A percentile compares a stretch with the other conserved stretches of the same genome.
Evolutionary conservation across 2,113 vertebrate genomes (phyloP).

Genomic region (Pelecanus crispus): DNA sequence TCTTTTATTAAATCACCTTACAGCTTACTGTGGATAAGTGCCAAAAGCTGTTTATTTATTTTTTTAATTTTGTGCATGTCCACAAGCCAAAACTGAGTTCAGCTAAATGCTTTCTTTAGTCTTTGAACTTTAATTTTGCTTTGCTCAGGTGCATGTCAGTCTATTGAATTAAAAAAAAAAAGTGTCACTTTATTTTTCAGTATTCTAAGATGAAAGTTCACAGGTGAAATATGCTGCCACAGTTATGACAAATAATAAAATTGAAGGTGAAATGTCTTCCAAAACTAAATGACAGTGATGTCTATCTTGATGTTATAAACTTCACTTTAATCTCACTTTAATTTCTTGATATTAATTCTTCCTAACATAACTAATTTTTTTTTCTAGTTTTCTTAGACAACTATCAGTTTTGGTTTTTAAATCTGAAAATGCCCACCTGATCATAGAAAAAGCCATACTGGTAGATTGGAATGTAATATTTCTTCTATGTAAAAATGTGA

Average conservation of each 20-base stretch:
- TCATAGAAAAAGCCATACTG: conserved; percentile 33
- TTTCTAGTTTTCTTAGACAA: not conserved
- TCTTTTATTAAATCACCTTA: not conserved
- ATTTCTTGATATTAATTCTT: not conserved
- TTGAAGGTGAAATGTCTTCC: not conserved
- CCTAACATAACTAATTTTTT: not conserved
- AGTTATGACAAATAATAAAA: not conserved
- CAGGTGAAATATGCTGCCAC: not conserved
- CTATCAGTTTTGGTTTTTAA: not conserved
- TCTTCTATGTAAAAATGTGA: conserved; percentile 15
- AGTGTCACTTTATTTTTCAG: not conserved
- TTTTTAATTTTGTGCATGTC: not conserved
- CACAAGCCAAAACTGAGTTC: not conserved
- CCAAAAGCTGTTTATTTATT: not conserved
- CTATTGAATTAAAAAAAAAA: not conserved
- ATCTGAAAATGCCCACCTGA: not conserved
- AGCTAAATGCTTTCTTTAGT: not conserved
- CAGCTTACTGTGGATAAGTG: not conserved
- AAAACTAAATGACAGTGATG: not conserved
- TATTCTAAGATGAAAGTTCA: not conserved
- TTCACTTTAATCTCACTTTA: not conserved
- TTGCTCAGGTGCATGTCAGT: not conserved
- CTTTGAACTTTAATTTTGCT: not conserved
- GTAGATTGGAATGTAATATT: not conserved
- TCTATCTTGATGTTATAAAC: not conserved